Evolutionary conservation across 2,888 invertebrate genomes (phyloP).

Genomic region (Microctonus aethiopoides): DNA sequence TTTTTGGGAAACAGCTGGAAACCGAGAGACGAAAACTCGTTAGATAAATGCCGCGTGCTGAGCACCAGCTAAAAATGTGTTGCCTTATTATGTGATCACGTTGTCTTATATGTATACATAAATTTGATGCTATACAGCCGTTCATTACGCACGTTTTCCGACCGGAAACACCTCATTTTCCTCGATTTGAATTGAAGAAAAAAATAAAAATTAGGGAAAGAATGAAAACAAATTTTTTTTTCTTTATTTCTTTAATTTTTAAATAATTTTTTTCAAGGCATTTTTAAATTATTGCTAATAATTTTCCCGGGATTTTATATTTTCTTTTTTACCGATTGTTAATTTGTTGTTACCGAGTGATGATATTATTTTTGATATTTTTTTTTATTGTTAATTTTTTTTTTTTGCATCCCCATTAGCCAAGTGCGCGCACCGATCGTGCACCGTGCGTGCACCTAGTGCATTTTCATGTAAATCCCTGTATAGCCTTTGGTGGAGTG

Average conservation of each 20-base stretch:
- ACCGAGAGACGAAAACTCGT: background rate
- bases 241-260: background rate
- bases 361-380: background rate
- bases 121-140: slow-evolving; percentile 30
- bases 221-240: slow-evolving; percentile 15
- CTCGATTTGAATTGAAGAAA: background rate
- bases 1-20: slow-evolving; percentile 31
- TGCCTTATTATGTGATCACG: background rate
- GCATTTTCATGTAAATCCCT: too few relatives aligned
- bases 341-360: background rate
- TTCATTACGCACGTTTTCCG: slow-evolving; percentile 11
- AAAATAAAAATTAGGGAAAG: background rate
- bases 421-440: too few relatives aligned
- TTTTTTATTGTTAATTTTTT: slow-evolving; percentile 14
- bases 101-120: background rate
- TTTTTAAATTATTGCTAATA: too few relatives aligned
- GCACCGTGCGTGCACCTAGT: too few relatives aligned
- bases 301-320: too few relatives aligned
- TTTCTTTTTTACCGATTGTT: background rate
- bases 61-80: background rate
- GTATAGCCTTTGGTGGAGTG: too few relatives aligned
- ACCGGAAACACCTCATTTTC: slow-evolving; percentile 14
- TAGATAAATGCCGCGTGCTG: background rate
- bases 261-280: too few relatives aligned
- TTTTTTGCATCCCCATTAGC: too few relatives aligned